Evolutionary conservation across 2,113 vertebrate species (phyloP).

Genomic region (Todiramphus saurophagus): DNA sequence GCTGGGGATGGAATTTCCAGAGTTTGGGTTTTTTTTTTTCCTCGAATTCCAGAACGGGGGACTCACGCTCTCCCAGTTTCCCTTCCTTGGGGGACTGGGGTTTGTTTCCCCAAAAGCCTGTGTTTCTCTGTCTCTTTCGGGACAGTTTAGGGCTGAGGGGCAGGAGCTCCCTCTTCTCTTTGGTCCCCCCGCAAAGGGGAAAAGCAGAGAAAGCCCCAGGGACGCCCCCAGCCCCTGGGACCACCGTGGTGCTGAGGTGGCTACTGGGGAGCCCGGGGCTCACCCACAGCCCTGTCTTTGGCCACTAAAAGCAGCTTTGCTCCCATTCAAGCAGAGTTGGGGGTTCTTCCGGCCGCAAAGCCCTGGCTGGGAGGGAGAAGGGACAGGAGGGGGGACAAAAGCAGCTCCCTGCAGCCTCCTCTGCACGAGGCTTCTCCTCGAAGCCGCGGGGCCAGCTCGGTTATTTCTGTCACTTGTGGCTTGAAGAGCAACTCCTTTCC

Average conservation of each 20-base stretch:
- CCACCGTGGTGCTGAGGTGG: not conserved
- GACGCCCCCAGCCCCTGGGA: rapidly evolving
- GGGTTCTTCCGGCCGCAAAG: rapidly evolving
- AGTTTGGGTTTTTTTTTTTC: not conserved
- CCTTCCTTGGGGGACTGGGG: rapidly evolving
- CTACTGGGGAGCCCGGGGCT: not conserved
- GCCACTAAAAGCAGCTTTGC: rapidly evolving
- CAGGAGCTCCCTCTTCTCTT: not conserved
- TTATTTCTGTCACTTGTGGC: not conserved
- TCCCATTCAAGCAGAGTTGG: too few species aligned
- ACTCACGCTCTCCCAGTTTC: not conserved
- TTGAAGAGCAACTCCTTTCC: not conserved
- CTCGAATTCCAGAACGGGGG: not conserved
- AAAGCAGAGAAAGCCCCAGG: not conserved
- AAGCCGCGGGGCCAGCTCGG: not conserved
- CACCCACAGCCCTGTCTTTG: rapidly evolving
- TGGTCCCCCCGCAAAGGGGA: not conserved
- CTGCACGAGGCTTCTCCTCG: too few species aligned
- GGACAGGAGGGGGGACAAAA: rapidly evolving
- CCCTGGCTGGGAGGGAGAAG: not conserved
- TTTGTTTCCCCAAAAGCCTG: rapidly evolving
- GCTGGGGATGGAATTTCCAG: rapidly evolving
- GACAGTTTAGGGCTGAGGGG: not conserved
- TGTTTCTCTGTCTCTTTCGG: not conserved
- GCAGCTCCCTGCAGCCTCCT: not conserved